These are phyloP conservation scores for Thalassaphorura encarpata DNA, from an alignment of 1,140 invertebrate species.

Conservation along the genomic window DNA sequence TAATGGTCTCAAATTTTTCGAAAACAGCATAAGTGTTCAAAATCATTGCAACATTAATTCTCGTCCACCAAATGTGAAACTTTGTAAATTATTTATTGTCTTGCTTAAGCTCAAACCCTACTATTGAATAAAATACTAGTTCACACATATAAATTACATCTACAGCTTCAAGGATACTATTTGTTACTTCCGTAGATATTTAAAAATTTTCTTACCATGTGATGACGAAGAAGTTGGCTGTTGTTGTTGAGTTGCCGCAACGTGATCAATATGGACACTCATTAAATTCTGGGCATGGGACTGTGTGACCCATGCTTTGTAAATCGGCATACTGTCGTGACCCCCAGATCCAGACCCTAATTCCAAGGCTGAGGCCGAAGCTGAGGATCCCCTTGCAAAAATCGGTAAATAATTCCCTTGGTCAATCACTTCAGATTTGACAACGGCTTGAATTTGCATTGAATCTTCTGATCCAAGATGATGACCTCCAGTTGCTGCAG, in stretches of 20 bases:
- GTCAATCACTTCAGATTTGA: slow-evolving; percentile 17
- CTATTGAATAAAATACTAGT: neutral
- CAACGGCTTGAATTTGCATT: slow-evolving; percentile 15
- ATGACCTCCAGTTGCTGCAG: neutral
- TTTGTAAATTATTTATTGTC: neutral
- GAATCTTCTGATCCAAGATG: neutral
- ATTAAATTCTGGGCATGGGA: neutral
- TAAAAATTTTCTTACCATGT: slow-evolving; percentile 6
- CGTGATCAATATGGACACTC: neutral
- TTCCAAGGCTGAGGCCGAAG: neutral
- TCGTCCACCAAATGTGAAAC: neutral
- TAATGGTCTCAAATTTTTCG: too few relatives aligned
- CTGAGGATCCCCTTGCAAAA: slow-evolving; percentile 6
- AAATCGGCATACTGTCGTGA: too few relatives aligned
- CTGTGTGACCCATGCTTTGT: too few relatives aligned
- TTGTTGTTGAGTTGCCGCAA: neutral
- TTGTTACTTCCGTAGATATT: neutral
- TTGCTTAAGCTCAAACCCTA: neutral
- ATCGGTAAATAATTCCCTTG: slow-evolving; percentile 15
- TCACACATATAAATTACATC: neutral
- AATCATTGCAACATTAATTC: too few relatives aligned
- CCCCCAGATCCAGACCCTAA: neutral
- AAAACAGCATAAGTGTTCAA: too few relatives aligned
- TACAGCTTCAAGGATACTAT: neutral
- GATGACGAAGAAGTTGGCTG: slow-evolving; percentile 18